phyloP scores from a whole-genome alignment of 2,888 invertebrate genomes.

The Altica lythri region DNA sequence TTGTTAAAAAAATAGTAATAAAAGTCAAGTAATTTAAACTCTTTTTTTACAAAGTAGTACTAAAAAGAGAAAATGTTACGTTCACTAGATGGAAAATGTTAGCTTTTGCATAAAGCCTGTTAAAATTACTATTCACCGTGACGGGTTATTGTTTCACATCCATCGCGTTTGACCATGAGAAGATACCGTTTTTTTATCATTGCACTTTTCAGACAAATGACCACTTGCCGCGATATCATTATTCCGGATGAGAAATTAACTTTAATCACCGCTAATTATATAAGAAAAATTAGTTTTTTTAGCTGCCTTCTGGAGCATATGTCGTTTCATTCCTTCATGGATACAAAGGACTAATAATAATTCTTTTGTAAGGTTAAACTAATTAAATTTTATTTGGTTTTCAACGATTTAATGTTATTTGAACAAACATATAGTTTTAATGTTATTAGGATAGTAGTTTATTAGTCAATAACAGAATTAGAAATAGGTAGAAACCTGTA shows the following conservation, averaged over 20 bases:
- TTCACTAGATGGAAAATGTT: slow-evolving; percentile 23
- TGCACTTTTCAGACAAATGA: slow-evolving; percentile 31
- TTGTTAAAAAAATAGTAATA: too few relatives aligned
- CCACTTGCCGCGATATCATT: slow-evolving; percentile 28
- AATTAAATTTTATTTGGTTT: neutral
- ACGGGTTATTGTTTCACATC: slow-evolving; percentile 27
- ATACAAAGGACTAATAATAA: slow-evolving; percentile 9
- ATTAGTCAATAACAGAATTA: too few relatives aligned
- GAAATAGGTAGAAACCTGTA: too few relatives aligned
- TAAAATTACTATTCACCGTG: slow-evolving; percentile 30
- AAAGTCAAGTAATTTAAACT: slow-evolving; percentile 7
- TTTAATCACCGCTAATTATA: slow-evolving; percentile 20
- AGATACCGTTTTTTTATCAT: slow-evolving; percentile 34
- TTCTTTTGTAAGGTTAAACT: neutral
- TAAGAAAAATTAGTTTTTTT: slow-evolving; percentile 18
- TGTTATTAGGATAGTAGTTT: too few relatives aligned
- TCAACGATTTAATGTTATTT: too few relatives aligned
- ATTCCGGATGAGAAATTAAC: slow-evolving; percentile 24
- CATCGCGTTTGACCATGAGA: slow-evolving; percentile 33
- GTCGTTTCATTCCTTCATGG: slow-evolving; percentile 2
- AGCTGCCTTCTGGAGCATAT: slow-evolving; percentile 2
- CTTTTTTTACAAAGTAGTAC: slow-evolving; percentile 11
- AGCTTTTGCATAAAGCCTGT: slow-evolving; percentile 23
- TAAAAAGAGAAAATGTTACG: slow-evolving; percentile 15
- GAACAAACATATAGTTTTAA: too few relatives aligned